A percentile compares a stretch with the other conserved stretches of the same genome.
phyloP scores from a whole-genome alignment of 2,888 invertebrate genomes.

The Caradrina kadenii region DNA sequence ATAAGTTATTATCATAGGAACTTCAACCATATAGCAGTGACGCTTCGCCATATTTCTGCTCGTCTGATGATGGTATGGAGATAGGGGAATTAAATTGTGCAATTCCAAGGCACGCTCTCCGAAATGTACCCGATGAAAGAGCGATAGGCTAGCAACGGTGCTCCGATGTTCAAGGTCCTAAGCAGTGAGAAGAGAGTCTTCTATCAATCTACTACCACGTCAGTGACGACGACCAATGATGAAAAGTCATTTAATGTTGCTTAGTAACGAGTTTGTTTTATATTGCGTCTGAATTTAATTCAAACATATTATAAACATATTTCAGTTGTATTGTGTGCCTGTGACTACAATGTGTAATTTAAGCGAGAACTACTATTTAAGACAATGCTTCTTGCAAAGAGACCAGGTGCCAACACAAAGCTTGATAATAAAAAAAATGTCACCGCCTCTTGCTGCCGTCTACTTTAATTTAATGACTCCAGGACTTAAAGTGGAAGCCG shows the following conservation, averaged over 20 bases:
- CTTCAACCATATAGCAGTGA: too few species aligned
- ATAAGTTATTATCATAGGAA: too few species aligned
- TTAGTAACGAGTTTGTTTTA: conserved; percentile 19
- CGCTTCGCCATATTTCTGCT: too few species aligned
- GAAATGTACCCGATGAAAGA: too few species aligned
- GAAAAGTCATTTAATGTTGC: conserved; percentile 12
- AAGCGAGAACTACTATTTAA: conserved; percentile 79
- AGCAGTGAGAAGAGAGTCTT: too few species aligned
- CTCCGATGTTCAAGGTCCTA: too few species aligned
- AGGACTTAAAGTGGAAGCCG: conserved; percentile 80
- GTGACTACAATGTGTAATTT: conserved; percentile 67
- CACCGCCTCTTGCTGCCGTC: conserved; percentile 77
- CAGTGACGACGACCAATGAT: background rate
- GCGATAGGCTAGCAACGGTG: too few species aligned
- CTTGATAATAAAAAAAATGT: conserved; percentile 81
- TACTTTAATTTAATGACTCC: conserved; percentile 84
- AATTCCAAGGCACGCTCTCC: too few species aligned
- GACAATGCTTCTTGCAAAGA: conserved; percentile 79
- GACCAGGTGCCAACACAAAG: conserved; percentile 84
- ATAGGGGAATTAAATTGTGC: too few species aligned
- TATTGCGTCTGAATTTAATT: conserved; percentile 14
- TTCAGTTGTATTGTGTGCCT: too few species aligned
- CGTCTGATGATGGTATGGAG: too few species aligned
- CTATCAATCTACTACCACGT: too few species aligned
- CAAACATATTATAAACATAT: conserved; percentile 6